Evolutionary conservation across 1,140 invertebrate genomes (phyloP).

Genomic region (Drosophila trapezifrons): DNA sequence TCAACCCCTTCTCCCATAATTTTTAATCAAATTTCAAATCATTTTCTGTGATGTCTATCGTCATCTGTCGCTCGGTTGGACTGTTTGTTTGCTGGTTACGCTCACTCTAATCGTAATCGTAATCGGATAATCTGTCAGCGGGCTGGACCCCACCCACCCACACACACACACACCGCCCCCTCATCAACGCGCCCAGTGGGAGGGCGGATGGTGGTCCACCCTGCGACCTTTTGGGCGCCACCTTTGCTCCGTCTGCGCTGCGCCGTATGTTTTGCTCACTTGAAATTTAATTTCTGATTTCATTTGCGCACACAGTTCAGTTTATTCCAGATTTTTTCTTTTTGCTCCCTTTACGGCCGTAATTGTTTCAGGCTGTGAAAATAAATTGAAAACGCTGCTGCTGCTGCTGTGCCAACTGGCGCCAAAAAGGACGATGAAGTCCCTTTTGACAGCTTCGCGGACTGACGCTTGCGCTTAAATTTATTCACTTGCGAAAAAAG

Average conservation of each 20-base stretch:
- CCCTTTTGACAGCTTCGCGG: slow-evolving; percentile 77
- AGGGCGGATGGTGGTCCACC: slow-evolving; percentile 32
- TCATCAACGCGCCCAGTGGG: slow-evolving; percentile 55
- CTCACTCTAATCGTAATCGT: slow-evolving; percentile 37
- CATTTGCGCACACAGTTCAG: slow-evolving; percentile 76
- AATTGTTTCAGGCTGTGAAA: slow-evolving; percentile 81
- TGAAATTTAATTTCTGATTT: slow-evolving; percentile 81
- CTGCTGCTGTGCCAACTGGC: slow-evolving; percentile 65
- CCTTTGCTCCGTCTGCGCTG: slow-evolving; percentile 5
- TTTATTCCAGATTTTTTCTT: slow-evolving; percentile 51
- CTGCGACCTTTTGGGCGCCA: slow-evolving; percentile 29
- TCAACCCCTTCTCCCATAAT: neutral
- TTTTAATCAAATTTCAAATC: slow-evolving; percentile 34
- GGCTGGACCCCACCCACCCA: slow-evolving; percentile 23
- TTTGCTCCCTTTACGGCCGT: slow-evolving; percentile 35
- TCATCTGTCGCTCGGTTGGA: slow-evolving; percentile 32
- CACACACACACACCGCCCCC: slow-evolving; percentile 14
- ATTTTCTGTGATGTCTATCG: slow-evolving; percentile 35
- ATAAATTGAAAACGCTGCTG: slow-evolving; percentile 74
- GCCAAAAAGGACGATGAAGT: slow-evolving; percentile 56
- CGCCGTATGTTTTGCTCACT: slow-evolving; percentile 80
- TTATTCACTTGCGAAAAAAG: slow-evolving; percentile 53
- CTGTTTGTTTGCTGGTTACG: slow-evolving; percentile 32
- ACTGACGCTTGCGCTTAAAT: slow-evolving; percentile 70
- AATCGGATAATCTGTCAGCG: slow-evolving; percentile 64